phyloP scores from a whole-genome alignment of 2,888 invertebrate genomes.

The Lasioglossum pauxillum region DNA sequence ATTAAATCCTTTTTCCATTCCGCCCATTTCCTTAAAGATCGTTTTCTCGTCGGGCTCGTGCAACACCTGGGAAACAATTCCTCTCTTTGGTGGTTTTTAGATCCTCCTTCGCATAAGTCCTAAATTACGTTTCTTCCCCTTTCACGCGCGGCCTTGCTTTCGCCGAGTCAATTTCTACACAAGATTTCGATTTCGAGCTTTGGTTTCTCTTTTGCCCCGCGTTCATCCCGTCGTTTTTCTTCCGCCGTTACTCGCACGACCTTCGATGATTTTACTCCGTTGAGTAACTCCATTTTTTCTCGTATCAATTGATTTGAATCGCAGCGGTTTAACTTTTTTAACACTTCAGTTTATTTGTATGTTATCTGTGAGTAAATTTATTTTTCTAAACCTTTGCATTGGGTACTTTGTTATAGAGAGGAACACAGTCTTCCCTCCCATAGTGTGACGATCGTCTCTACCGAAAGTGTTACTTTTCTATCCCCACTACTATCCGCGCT shows the following conservation, averaged over 20 bases:
- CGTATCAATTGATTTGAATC: too few species aligned
- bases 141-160: background rate
- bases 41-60: conserved; percentile 47
- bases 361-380: too few species aligned
- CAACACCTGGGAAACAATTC: conserved; percentile 58
- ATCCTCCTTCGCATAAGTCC: conserved; percentile 20
- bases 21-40: conserved; percentile 55
- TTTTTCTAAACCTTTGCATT: too few species aligned
- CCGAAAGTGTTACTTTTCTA: too few species aligned
- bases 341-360: too few species aligned
- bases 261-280: too few species aligned
- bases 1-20: conserved; percentile 56
- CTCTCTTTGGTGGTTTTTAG: conserved; percentile 44
- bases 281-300: too few species aligned
- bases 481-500: too few species aligned
- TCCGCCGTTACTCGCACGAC: background rate
- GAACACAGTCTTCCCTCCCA: too few species aligned
- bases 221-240: background rate
- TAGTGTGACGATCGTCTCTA: too few species aligned
- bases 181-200: background rate
- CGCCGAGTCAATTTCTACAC: background rate
- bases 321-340: too few species aligned
- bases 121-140: conserved; percentile 32
- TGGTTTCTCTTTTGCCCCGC: background rate
- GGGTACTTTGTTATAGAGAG: too few species aligned